Conservation (phyloP, 2,888 invertebrate genomes). For the Pachycephus smyrnensis region DNA sequence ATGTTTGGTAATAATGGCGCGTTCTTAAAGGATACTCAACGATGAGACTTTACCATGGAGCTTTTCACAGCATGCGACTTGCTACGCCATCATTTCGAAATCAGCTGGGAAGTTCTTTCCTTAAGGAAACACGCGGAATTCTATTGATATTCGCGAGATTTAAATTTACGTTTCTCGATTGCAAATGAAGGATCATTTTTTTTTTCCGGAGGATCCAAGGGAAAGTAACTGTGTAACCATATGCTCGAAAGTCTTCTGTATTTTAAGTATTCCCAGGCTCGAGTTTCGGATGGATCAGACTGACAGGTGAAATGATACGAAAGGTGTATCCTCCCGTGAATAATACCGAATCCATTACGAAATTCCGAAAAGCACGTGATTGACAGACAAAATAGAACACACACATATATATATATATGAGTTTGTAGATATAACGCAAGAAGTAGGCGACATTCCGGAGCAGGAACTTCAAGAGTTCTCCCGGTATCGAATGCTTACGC, state of each 20-base stretch:
- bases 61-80: neutral
- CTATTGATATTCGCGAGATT: neutral
- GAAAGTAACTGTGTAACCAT: neutral
- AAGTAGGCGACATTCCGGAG: neutral
- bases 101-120: neutral
- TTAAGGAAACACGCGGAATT: neutral
- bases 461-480: neutral
- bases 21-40: neutral
- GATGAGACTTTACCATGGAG: neutral
- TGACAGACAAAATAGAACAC: neutral
- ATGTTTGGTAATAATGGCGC: neutral
- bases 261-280: neutral
- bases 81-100: neutral
- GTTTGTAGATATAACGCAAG: neutral
- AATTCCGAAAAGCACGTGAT: neutral
- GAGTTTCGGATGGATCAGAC: neutral
- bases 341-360: neutral
- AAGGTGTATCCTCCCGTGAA: neutral
- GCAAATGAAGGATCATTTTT: neutral
- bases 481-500: neutral
- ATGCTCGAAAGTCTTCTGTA: neutral
- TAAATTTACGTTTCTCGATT: neutral
- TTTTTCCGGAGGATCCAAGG: neutral
- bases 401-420: neutral
- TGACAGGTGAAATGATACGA: neutral